A percentile compares a stretch with the other conserved stretches of the same genome.
Evolutionary conservation across 2,888 invertebrate species (phyloP).

Genomic region (Melanotus villosus): DNA sequence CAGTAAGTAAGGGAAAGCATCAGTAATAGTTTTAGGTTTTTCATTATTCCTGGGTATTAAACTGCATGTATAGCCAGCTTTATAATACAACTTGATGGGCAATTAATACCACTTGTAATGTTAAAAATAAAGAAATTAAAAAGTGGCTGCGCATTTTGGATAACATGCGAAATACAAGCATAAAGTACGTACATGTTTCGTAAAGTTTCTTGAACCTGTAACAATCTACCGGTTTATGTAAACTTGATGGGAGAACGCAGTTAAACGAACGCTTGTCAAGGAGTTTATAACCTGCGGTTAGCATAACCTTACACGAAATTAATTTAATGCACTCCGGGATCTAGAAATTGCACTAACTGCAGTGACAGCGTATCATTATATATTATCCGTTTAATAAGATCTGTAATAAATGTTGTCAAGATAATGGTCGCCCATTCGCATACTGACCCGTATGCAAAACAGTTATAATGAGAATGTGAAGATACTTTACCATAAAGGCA

Average conservation of each 20-base stretch:
- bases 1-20: too few species aligned
- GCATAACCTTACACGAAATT: conserved; percentile 22
- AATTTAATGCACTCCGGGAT: conserved; percentile 25
- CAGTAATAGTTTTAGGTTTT: too few species aligned
- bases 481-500: conserved; percentile 1
- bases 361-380: conserved; percentile 33
- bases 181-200: background rate
- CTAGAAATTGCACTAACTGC: conserved; percentile 29
- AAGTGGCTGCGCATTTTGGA: too few species aligned
- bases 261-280: conserved; percentile 27
- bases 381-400: conserved; percentile 31
- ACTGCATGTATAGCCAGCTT: too few species aligned
- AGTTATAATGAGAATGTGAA: conserved; percentile 11
- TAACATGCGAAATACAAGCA: too few species aligned
- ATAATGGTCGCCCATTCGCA: conserved; percentile 22
- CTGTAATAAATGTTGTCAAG: conserved; percentile 13
- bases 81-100: too few species aligned
- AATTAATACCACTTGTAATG: too few species aligned
- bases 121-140: too few species aligned
- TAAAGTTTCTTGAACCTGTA: conserved; percentile 18
- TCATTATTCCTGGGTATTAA: too few species aligned
- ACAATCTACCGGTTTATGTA: conserved; percentile 17
- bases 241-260: conserved; percentile 18
- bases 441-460: conserved; percentile 27
- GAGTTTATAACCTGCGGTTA: conserved; percentile 27